Conservation (phyloP, 2,797 vertebrate species). For the Alectoris magna region DNA sequence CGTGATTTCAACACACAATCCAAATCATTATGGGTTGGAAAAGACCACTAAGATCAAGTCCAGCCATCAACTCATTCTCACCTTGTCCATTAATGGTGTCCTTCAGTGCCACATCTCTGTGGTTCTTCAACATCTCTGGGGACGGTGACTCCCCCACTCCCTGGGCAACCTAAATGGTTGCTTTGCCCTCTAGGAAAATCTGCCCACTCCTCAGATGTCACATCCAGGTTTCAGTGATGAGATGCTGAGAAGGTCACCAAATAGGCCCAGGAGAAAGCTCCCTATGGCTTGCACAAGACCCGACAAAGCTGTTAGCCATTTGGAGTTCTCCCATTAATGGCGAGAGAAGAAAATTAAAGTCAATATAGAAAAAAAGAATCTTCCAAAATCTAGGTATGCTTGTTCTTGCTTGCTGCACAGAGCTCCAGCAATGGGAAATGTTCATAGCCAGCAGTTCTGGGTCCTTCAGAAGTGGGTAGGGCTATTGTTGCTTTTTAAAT, state of each 20-base stretch:
- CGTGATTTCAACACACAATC: not conserved
- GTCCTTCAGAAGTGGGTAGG: not conserved
- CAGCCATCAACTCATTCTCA: no score
- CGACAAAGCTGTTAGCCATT: not conserved
- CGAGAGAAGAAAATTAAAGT: not conserved
- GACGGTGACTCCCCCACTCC: no score
- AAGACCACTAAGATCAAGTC: no score
- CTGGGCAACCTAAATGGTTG: no score
- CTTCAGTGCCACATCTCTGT: no score
- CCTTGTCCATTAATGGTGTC: no score
- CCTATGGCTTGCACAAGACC: not conserved
- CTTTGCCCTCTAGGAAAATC: not conserved
- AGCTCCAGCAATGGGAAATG: no score
- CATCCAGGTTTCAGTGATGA: not conserved
- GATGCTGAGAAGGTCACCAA: not conserved
- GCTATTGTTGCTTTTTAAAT: not conserved
- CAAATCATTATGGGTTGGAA: not conserved
- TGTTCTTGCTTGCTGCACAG: not conserved
- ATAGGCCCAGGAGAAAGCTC: not conserved
- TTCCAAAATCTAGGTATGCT: not conserved
- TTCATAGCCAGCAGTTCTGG: not conserved
- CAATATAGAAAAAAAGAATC: not conserved
- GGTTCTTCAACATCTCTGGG: no score
- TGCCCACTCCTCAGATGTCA: not conserved
- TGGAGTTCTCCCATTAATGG: not conserved